Conservation (phyloP, 2,113 vertebrate species). For the Athene noctua region DNA sequence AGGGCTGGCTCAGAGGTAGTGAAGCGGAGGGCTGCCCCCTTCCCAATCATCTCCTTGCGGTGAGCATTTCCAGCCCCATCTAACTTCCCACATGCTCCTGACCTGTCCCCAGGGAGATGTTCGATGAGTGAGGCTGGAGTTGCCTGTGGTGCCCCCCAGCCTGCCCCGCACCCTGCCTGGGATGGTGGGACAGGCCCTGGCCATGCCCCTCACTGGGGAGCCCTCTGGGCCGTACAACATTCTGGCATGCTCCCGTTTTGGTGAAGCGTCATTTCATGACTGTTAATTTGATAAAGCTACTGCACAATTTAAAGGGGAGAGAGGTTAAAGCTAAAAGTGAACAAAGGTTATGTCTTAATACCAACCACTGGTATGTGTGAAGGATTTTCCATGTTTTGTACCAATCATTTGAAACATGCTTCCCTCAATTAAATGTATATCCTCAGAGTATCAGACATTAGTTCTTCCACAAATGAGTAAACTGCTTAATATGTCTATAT, state of each 20-base stretch:
- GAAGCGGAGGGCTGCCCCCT: neutral
- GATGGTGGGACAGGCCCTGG: neutral
- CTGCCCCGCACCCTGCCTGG: neutral
- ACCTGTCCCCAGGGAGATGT: neutral
- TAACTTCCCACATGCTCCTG: neutral
- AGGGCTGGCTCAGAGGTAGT: neutral
- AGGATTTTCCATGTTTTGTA: neutral
- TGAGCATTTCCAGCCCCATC: neutral
- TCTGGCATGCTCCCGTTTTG: rapidly evolving
- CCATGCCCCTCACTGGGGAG: rapidly evolving
- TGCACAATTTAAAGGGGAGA: neutral
- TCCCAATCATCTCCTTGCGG: rapidly evolving
- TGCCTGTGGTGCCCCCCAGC: rapidly evolving
- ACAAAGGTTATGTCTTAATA: neutral
- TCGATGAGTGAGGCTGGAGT: rapidly evolving
- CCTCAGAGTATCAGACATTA: neutral
- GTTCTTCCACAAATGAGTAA: neutral
- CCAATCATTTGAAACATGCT: neutral
- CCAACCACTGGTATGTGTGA: too few relatives aligned
- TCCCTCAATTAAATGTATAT: neutral
- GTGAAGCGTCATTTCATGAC: neutral
- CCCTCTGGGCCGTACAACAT: rapidly evolving
- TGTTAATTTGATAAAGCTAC: neutral
- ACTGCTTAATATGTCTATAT: neutral
- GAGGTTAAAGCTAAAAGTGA: neutral